Base-by-base conservation (phyloP, 1,140 invertebrate genomes). In the Drosophila kanapiae region DNA sequence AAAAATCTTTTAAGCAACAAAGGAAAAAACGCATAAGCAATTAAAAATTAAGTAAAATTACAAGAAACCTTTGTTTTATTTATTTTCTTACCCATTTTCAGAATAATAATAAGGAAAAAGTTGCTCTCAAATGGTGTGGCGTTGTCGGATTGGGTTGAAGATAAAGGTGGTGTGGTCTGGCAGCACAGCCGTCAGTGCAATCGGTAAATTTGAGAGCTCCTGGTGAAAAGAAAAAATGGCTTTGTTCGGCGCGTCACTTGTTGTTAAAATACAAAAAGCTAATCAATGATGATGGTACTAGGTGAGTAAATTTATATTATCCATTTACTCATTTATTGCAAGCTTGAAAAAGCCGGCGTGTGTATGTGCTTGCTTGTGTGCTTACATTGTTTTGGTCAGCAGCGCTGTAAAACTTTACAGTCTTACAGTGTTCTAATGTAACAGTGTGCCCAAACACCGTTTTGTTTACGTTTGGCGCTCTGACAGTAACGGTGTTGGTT, bases 381-480 rank as follows among this genome's bases (percentile, higher is more conserved):
- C 6, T 60, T 61, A 51, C 31, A 33, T 27, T 35, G 42, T 61
- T 61, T 31, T 35, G 47, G 58, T 10, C 42, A 10, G 42, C 42
- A 60, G 29, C 13, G 16, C 43, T 61, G 43, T 49, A 49, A 49
- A 59, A 11, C 13, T 31, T 18, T 9, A 13, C 57, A 59, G 40
- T 18, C 6, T 40, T 6, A 23, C 23, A 23, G 23, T 23, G 3
- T n/a, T n/a, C n/a, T 23, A 23, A 23, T 23, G 14, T n/a, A n/a
- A n/a, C 1, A 45, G 49, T 57, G 49, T 63, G 48, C 4, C 60
- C 60, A 62, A 16, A 11, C 18, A n/a, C 23, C 8, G 5, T 2
- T 9, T 63, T 58, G 51, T 58, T 63, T 63, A 63, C 14, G 51
- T 63, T 57, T 63, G 27, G 68, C 40, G 76, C 60, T 63, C 35